A percentile compares a stretch with the other conserved stretches of the same genome.
Evolutionary conservation across 2,888 invertebrate genomes (phyloP).

Genomic region (Scaptomyza reducta): DNA sequence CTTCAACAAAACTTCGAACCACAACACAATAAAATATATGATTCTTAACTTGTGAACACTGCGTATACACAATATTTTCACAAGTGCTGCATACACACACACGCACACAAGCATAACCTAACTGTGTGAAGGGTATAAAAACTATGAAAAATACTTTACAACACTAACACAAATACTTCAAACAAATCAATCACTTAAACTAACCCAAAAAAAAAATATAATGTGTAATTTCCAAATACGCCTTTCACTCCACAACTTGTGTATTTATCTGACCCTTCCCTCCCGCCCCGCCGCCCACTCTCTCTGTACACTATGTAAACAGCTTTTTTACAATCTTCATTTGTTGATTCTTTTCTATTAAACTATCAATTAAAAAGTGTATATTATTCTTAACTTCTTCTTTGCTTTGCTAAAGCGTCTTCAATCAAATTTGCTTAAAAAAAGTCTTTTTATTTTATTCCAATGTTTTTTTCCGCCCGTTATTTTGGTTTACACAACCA

Average conservation of each 20-base stretch:
- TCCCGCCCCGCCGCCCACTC: constrained; percentile 4
- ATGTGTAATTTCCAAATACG: constrained; percentile 27
- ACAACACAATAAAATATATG: constrained; percentile 7
- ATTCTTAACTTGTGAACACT: constrained; percentile 20
- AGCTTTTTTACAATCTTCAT: constrained; percentile 34
- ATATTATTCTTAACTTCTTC: constrained; percentile 15
- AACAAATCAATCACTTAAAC: constrained; percentile 4
- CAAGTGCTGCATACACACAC: constrained; percentile 9
- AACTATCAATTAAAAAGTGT: constrained; percentile 24
- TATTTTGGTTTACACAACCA: constrained; percentile 42
- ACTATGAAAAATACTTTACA: constrained; percentile 55
- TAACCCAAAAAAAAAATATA: constrained; percentile 10
- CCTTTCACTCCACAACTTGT: constrained; percentile 28
- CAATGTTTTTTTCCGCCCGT: neutral
- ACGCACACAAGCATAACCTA: constrained; percentile 9
- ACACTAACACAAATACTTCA: constrained; percentile 25
- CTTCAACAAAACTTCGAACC: constrained; percentile 9
- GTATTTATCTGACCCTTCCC: constrained; percentile 4
- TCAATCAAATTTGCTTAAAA: constrained; percentile 14
- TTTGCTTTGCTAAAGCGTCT: constrained; percentile 26
- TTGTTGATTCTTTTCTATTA: constrained; percentile 17
- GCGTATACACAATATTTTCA: constrained; percentile 19
- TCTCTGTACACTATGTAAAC: constrained; percentile 35
- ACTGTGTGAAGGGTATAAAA: constrained; percentile 73
- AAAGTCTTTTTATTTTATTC: constrained; percentile 12